Evolutionary conservation across 2,888 invertebrate genomes (phyloP).

Genomic region (Heliconius ismenius): DNA sequence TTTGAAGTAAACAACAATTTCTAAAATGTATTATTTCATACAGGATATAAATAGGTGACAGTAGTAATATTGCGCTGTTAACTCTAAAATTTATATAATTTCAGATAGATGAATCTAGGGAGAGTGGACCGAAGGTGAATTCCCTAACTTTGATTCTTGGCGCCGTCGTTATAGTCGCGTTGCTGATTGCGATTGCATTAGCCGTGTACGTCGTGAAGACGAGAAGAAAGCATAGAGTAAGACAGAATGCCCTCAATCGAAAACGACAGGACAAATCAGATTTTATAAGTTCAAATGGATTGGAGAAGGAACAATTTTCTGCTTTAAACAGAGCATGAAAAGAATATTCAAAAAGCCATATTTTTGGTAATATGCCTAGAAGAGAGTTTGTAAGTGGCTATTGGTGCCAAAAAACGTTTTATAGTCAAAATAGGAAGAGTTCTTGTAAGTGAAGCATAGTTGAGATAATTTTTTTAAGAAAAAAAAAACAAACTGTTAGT

Average conservation of each 20-base stretch:
- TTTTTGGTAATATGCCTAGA: neutral
- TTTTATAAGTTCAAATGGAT: slow-evolving; percentile 57
- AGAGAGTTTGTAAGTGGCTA: neutral
- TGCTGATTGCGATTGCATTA: slow-evolving; percentile 64
- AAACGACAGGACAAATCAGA: slow-evolving; percentile 68
- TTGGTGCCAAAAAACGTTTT: neutral
- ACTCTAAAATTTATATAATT: slow-evolving; percentile 40
- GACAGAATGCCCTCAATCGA: slow-evolving; percentile 62
- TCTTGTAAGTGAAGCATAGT: neutral
- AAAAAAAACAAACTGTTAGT: neutral
- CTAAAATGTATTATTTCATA: neutral
- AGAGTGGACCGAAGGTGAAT: slow-evolving; percentile 51
- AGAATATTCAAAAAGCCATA: neutral
- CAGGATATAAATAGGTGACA: neutral
- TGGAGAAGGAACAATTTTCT: slow-evolving; percentile 64
- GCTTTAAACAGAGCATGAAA: slow-evolving; percentile 64
- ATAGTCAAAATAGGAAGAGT: neutral
- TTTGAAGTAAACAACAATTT: neutral
- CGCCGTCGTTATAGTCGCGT: slow-evolving; percentile 58
- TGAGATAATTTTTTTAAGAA: neutral
- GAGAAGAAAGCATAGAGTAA: slow-evolving; percentile 58
- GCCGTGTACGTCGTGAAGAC: slow-evolving; percentile 66
- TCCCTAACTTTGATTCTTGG: slow-evolving; percentile 63
- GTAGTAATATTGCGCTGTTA: neutral
- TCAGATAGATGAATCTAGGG: slow-evolving; percentile 64